A percentile compares a stretch with the other conserved stretches of the same genome.
Conservation (phyloP, 2,797 vertebrate genomes). For the Enteromius mattozi region DNA sequence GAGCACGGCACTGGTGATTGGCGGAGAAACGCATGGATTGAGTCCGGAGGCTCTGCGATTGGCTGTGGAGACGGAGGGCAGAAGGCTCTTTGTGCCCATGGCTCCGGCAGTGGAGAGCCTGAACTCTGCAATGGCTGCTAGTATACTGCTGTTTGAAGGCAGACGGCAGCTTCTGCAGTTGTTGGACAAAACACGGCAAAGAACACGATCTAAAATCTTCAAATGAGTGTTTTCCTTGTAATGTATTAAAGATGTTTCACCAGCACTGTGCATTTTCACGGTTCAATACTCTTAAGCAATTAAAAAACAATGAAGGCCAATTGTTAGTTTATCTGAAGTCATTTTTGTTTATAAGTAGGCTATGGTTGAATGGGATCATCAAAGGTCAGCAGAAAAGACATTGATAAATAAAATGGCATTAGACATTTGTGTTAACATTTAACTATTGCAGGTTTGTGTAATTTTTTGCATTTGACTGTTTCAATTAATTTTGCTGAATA, state of each 20-base stretch:
- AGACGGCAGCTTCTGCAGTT: conserved; percentile 82
- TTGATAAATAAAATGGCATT: too few species aligned
- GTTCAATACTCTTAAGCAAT: too few species aligned
- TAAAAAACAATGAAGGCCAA: too few species aligned
- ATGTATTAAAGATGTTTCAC: background rate
- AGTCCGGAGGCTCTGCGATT: conserved; percentile 82
- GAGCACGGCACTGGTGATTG: conserved; percentile 84
- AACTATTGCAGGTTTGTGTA: too few species aligned
- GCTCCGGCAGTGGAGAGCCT: conserved; percentile 86
- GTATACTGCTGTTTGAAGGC: conserved; percentile 91
- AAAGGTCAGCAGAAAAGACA: too few species aligned
- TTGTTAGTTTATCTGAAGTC: too few species aligned
- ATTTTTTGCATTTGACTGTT: too few species aligned
- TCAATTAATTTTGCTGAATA: too few species aligned
- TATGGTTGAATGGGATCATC: too few species aligned
- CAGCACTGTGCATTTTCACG: background rate
- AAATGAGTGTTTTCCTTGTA: background rate
- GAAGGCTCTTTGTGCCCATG: conserved; percentile 84
- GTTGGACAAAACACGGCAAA: conserved; percentile 57
- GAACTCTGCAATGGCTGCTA: conserved; percentile 91
- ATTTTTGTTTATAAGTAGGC: too few species aligned
- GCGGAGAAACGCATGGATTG: conserved; percentile 87
- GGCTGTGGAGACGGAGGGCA: conserved; percentile 79
- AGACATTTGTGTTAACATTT: too few species aligned
- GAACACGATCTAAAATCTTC: conserved; percentile 25